These are phyloP conservation scores for Hydrochoerus hydrochaeris DNA, from an alignment of 2,113 vertebrate species.

Conservation along the genomic window DNA sequence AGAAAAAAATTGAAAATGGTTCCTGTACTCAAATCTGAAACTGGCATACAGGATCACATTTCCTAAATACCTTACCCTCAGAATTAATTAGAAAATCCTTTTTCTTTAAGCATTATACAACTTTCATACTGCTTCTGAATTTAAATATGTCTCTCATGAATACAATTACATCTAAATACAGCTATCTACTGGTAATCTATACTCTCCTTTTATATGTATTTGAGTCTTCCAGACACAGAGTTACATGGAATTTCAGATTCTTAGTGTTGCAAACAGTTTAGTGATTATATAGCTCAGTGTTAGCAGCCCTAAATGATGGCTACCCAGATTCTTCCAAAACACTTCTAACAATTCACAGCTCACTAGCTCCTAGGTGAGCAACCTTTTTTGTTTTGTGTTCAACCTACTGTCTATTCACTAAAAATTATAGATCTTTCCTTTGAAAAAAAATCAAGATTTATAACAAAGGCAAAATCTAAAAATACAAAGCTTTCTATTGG, in stretches of 20 bases:
- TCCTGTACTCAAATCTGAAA: constrained; percentile 51
- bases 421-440: constrained; percentile 56
- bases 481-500: constrained; percentile 35
- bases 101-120: constrained; percentile 39
- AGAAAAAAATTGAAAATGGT: background rate
- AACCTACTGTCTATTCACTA: constrained; percentile 19
- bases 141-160: constrained; percentile 48
- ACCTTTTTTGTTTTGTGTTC: background rate
- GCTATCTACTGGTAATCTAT: constrained; percentile 25
- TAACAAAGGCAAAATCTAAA: constrained; percentile 50
- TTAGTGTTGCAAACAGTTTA: constrained; percentile 7
- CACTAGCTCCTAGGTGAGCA: background rate
- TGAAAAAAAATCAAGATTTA: constrained; percentile 29
- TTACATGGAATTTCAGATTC: constrained; percentile 43
- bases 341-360: constrained; percentile 27
- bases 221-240: constrained; percentile 35
- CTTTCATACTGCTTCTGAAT: constrained; percentile 57
- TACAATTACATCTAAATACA: constrained; percentile 57
- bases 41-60: background rate
- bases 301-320: constrained; percentile 22
- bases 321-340: constrained; percentile 46
- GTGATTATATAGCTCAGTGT: background rate
- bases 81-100: constrained; percentile 62
- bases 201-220: constrained; percentile 3
- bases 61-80: constrained; percentile 41